These are phyloP conservation scores for Mythimna lalbum DNA, from an alignment of 2,888 invertebrate genomes.

Conservation along the genomic window DNA sequence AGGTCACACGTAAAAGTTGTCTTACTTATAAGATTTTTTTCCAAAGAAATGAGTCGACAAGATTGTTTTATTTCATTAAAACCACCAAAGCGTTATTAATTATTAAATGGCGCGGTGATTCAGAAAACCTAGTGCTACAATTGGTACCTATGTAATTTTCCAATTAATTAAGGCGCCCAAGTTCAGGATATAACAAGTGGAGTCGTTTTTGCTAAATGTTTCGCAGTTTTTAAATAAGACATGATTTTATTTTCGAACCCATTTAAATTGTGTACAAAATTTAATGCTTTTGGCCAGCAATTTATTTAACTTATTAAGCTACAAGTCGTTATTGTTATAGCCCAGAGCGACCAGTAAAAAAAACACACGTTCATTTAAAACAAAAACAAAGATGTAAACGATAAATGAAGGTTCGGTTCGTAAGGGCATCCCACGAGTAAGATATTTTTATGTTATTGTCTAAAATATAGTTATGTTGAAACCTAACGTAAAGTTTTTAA, in stretches of 20 bases:
- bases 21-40: constrained; percentile 22
- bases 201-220: constrained; percentile 2
- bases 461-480: background rate
- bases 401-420: background rate
- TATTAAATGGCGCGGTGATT: constrained; percentile 18
- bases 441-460: background rate
- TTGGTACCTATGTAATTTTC: background rate
- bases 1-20: constrained; percentile 63
- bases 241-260: background rate
- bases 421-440: background rate
- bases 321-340: constrained; percentile 1
- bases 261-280: background rate
- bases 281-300: background rate
- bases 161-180: constrained; percentile 5
- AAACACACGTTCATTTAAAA: constrained; percentile 1
- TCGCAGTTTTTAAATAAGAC: constrained; percentile 5
- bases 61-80: constrained; percentile 15
- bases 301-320: constrained; percentile 9
- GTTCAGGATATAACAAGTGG: background rate
- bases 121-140: background rate
- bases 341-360: background rate
- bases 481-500: background rate
- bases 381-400: background rate
- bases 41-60: constrained; percentile 31
- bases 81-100: constrained; percentile 11